Conservation (phyloP, 2,113 vertebrate genomes). For the Thamnaconus septentrionalis region DNA sequence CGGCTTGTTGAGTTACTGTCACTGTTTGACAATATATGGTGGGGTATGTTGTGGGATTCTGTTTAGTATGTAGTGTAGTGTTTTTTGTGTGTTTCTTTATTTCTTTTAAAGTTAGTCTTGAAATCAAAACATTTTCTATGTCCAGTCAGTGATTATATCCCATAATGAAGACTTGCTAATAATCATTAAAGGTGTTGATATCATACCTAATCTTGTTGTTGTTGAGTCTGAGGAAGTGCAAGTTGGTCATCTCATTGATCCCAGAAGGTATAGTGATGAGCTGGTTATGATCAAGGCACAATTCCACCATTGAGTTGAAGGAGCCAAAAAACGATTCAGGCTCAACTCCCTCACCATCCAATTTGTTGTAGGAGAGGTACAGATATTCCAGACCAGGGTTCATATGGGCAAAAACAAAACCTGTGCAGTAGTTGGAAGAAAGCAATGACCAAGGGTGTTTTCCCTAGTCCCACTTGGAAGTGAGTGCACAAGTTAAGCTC, state of each 20-base stretch:
- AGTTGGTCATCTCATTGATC: constrained; percentile 86
- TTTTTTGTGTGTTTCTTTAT: too few species aligned
- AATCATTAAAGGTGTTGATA: background rate
- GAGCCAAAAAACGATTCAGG: constrained; percentile 89
- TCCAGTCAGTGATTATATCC: too few species aligned
- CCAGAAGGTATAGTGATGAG: constrained; percentile 83
- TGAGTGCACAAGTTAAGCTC: too few species aligned
- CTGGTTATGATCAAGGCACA: constrained; percentile 94
- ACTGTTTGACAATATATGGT: too few species aligned
- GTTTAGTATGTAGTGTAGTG: too few species aligned
- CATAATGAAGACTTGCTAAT: too few species aligned
- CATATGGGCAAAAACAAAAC: constrained; percentile 95
- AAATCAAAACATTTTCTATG: too few species aligned
- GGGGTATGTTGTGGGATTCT: too few species aligned
- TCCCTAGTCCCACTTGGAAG: too few species aligned
- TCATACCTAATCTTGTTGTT: constrained; percentile 92
- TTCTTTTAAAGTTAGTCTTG: too few species aligned
- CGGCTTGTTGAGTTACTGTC: too few species aligned
- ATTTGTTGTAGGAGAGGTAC: constrained; percentile 93
- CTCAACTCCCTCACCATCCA: constrained; percentile 84
- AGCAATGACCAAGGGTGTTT: background rate
- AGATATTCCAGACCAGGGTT: constrained; percentile 92
- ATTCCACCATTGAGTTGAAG: constrained; percentile 85
- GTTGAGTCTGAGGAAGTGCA: constrained; percentile 90
- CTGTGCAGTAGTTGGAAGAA: constrained; percentile 43